These are phyloP conservation scores for Cranoglanis bouderius DNA, from an alignment of 2,113 vertebrate genomes.

Conservation along the genomic window DNA sequence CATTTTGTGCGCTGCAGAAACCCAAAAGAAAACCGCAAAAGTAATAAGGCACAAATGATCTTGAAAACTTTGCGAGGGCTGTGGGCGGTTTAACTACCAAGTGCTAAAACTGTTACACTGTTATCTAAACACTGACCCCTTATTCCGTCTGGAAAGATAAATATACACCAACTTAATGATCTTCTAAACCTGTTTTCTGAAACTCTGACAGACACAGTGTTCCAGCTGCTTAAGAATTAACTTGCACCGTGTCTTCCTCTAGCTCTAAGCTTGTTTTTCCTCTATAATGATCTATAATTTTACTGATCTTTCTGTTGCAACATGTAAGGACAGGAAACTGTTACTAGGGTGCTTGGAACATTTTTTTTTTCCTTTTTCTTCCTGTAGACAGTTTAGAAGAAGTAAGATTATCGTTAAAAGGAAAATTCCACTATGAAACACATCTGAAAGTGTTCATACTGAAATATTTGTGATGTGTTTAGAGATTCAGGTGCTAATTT, in stretches of 20 bases:
- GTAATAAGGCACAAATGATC: background rate
- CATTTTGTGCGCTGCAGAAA: background rate
- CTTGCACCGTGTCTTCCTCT: background rate
- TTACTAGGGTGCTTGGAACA: background rate
- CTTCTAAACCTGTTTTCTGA: background rate
- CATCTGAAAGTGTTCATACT: background rate
- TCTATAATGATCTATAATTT: background rate
- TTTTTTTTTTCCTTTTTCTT: background rate
- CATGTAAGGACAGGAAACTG: constrained; percentile 8
- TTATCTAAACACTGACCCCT: constrained; percentile 22
- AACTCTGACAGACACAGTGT: background rate
- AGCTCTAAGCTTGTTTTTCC: background rate
- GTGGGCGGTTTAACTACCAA: constrained; percentile 1
- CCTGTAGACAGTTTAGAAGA: background rate
- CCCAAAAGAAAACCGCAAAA: constrained; percentile 10
- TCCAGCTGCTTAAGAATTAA: background rate
- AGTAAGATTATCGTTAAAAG: background rate
- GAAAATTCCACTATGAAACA: background rate
- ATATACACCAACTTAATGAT: background rate
- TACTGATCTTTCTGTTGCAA: background rate
- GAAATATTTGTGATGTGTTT: background rate
- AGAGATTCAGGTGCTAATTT: background rate
- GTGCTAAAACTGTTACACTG: background rate
- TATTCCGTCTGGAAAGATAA: constrained; percentile 1
- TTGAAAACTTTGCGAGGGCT: background rate